Percentiles rank a stretch among this genome's conserved stretches.
These are phyloP conservation scores for Dascyllus trimaculatus DNA, from an alignment of 2,113 vertebrate species.

Conservation along the genomic window DNA sequence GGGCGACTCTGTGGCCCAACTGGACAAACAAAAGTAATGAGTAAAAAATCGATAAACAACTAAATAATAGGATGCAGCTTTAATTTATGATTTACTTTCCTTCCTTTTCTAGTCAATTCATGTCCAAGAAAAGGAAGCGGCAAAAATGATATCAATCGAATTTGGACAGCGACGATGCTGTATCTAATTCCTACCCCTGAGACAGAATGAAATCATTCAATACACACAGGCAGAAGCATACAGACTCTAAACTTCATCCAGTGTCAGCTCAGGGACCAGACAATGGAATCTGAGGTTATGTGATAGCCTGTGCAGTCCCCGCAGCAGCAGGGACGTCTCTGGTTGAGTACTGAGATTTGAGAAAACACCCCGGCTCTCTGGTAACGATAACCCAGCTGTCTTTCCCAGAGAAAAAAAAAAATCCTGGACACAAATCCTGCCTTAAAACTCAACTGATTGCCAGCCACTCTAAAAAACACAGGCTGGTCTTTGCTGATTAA, in stretches of 20 bases:
- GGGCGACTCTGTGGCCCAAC: no score
- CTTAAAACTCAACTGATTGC: slow-evolving; percentile 22
- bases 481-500: slow-evolving; percentile 17
- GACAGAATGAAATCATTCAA: not conserved
- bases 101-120: no score
- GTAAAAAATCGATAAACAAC: no score
- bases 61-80: no score
- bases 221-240: slow-evolving; percentile 1
- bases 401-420: not conserved
- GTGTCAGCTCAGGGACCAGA: not conserved
- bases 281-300: slow-evolving; percentile 15
- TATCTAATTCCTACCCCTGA: slow-evolving; percentile 1
- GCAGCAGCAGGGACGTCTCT: not conserved
- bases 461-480: slow-evolving; percentile 21
- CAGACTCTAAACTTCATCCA: not conserved
- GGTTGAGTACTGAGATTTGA: slow-evolving; percentile 38
- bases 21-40: no score
- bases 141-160: not conserved
- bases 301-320: slow-evolving; percentile 20
- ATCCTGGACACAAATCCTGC: slow-evolving; percentile 30
- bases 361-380: slow-evolving; percentile 18
- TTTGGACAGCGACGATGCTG: slow-evolving; percentile 5
- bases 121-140: no score
- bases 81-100: no score
- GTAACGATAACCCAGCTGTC: slow-evolving; percentile 36